Evolutionary conservation across 1,140 invertebrate genomes (phyloP), one percentile per base, ranked within the genome.

Genomic region (Eriosoma lanigerum): DNA sequence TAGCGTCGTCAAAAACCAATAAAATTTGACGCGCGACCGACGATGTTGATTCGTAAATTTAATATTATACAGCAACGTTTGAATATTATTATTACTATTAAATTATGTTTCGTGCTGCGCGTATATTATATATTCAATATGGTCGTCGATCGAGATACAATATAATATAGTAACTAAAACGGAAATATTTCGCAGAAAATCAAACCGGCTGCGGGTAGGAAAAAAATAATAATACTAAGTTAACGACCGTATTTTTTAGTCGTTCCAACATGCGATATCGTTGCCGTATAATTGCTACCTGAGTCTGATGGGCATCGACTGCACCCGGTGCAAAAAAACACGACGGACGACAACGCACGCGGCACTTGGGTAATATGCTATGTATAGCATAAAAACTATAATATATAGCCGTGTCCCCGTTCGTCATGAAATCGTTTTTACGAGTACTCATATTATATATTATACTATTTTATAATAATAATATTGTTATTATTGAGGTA

Each of bases 261-360:
- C n/a, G n/a, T 66, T 44, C 10, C 9, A 66, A 44, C 64, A 66
- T 44, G 64, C 64, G n/a, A 66, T 66, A 21, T 66, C 64, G 64
- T 66, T 13, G 19, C 8, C n/a, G 21, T 66, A 66, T 21, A 46
- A 46, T 62, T 62, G 46, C 46, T 58, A 21, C 54, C 66, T 0
- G 21, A 48, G n/a, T 70, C 38, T 70, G 66, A 1, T 46, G 44
- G 66, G 24, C 21, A 70, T 46, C 44, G 6, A 46, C 13, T 48
- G 44, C 44, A 48, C 66, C 21, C 46, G n/a, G 66, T 24, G 24
- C 13, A 29, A 13, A 48, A n/a, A 21, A 58, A 8, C 8, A 58
- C 19, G 54, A 58, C 54, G 46, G 46, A 48, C 46, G 46, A 15
- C n/a, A n/a, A n/a, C n/a, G n/a, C n/a, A n/a, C n/a, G n/a, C n/a